phyloP scores from a whole-genome alignment of 1,140 invertebrate species.

The Neotoxoptera formosana region DNA sequence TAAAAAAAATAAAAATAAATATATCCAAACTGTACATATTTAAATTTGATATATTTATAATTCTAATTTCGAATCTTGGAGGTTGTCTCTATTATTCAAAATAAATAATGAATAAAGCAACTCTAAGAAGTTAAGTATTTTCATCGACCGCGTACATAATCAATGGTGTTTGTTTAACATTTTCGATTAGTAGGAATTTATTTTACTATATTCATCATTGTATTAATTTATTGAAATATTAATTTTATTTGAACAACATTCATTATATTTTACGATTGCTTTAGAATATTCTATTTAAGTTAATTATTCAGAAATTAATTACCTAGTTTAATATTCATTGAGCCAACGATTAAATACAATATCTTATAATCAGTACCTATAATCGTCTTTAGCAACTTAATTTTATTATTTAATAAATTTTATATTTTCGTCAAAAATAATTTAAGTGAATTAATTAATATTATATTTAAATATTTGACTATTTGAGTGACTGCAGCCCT shows the following conservation, averaged over 20 bases:
- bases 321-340: background rate
- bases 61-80: background rate
- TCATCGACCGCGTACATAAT: background rate
- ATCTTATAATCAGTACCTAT: background rate
- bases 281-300: background rate
- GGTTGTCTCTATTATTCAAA: background rate
- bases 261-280: background rate
- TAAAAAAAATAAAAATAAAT: background rate
- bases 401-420: background rate
- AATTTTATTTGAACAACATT: background rate
- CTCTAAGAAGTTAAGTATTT: background rate
- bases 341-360: background rate
- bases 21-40: background rate
- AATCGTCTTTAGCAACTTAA: background rate
- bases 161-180: background rate
- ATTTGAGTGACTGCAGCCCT: background rate
- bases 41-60: background rate
- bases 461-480: background rate
- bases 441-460: background rate
- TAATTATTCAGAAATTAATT: background rate
- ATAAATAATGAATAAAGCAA: background rate
- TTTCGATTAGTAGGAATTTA: background rate
- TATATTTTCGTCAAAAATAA: background rate
- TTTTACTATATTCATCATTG: background rate
- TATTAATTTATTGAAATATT: background rate